Evolutionary conservation across 2,797 vertebrate genomes (phyloP).

Genomic region (Triplophysa bombifrons): DNA sequence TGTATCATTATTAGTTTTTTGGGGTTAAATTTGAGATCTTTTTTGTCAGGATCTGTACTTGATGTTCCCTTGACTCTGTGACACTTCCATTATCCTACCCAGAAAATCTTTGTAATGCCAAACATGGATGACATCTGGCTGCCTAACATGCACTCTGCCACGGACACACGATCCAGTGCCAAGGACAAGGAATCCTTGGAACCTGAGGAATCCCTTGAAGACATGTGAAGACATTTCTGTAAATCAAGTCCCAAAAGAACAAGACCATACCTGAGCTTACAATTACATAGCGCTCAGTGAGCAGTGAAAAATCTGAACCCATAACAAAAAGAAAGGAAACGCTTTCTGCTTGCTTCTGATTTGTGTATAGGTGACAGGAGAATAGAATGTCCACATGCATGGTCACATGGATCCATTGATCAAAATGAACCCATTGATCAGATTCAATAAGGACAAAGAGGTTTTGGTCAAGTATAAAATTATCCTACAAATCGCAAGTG

Average conservation of each 20-base stretch:
- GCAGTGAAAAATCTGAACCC: slow-evolving; percentile 43
- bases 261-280: slow-evolving; percentile 1
- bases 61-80: not conserved
- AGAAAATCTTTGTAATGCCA: slow-evolving; percentile 99
- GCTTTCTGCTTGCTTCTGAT: slow-evolving; percentile 32
- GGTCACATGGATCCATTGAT: not conserved
- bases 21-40: not conserved
- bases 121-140: slow-evolving; percentile 99
- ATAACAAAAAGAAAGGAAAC: slow-evolving; percentile 59
- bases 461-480: slow-evolving; percentile 1
- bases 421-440: not conserved
- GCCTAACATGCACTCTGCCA: slow-evolving; percentile 97
- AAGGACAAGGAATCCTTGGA: slow-evolving; percentile 70
- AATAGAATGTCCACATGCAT: not conserved
- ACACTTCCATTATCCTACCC: slow-evolving; percentile 53
- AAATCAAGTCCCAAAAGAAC: slow-evolving; percentile 59
- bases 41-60: not conserved
- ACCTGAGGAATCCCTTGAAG: slow-evolving; percentile 72
- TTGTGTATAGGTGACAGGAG: not conserved
- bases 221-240: slow-evolving; percentile 73
- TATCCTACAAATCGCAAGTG: not conserved
- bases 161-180: slow-evolving; percentile 89
- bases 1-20: not conserved
- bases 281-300: slow-evolving; percentile 49
- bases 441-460: not conserved